Conservation (phyloP, 2,113 vertebrate species). For the Callipepla squamata region DNA sequence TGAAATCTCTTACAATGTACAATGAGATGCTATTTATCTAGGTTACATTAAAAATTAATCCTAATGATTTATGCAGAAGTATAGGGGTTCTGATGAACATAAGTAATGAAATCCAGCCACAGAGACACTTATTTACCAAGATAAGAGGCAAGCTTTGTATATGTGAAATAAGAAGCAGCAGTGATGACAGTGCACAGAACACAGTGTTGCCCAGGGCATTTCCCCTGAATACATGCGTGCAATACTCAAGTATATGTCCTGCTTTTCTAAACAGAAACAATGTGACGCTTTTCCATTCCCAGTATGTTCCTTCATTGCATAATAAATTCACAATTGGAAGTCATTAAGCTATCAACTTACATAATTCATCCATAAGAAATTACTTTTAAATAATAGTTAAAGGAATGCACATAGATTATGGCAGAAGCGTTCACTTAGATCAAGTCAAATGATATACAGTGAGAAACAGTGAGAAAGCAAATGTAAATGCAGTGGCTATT, state of each 20-base stretch:
- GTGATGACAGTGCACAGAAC: background rate
- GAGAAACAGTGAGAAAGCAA: background rate
- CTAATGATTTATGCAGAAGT: conserved; percentile 45
- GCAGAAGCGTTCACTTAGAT: background rate
- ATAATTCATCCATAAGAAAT: background rate
- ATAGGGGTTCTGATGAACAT: conserved; percentile 12
- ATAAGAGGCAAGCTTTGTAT: background rate
- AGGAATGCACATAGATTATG: background rate
- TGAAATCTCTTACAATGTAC: background rate
- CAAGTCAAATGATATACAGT: background rate
- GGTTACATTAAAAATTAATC: conserved; percentile 42
- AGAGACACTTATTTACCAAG: background rate
- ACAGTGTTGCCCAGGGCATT: background rate
- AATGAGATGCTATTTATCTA: conserved; percentile 3
- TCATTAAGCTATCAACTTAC: background rate
- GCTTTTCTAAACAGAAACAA: background rate
- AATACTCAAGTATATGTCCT: background rate
- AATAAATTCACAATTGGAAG: background rate
- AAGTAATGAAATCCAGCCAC: background rate
- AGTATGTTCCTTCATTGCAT: background rate
- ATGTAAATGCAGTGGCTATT: background rate
- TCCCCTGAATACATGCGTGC: background rate
- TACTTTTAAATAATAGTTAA: background rate
- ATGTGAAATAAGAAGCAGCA: background rate
- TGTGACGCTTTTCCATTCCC: background rate